A percentile compares a stretch with the other conserved stretches of the same genome.
Evolutionary conservation across 2,888 invertebrate species (phyloP).

Genomic region (Zygothrica quintamaculata): DNA sequence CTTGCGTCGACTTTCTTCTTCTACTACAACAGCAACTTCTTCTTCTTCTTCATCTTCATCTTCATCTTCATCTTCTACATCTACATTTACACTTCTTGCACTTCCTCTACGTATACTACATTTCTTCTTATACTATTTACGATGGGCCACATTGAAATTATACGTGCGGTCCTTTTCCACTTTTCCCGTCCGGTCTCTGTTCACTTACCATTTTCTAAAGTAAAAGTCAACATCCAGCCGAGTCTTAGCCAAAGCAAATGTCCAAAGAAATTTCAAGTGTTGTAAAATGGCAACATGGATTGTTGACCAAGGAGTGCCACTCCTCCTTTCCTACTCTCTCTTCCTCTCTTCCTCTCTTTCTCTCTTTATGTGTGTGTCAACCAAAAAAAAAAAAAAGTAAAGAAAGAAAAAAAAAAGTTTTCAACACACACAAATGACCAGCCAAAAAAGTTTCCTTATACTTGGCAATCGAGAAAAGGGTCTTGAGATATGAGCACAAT

Average conservation of each 20-base stretch:
- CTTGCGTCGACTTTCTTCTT: too few relatives aligned
- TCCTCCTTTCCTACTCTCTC: not conserved
- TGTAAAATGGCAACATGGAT: conserved; percentile 79
- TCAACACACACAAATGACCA: conserved; percentile 61
- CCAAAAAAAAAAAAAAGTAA: too few relatives aligned
- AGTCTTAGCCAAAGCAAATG: conserved; percentile 68
- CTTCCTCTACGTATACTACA: conserved; percentile 6
- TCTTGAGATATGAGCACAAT: conserved; percentile 77
- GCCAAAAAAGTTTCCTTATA: conserved; percentile 53
- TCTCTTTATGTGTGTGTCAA: not conserved
- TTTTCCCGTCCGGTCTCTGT: not conserved
- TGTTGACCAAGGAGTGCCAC: conserved; percentile 58
- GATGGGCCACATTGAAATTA: conserved; percentile 75
- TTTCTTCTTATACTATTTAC: conserved; percentile 66
- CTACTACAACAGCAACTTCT: too few relatives aligned
- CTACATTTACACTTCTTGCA: not conserved
- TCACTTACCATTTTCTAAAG: conserved; percentile 51
- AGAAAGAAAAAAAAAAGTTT: conserved; percentile 59
- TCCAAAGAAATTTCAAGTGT: conserved; percentile 76
- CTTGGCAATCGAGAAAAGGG: conserved; percentile 39
- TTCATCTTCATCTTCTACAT: not conserved
- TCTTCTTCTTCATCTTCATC: conserved; percentile 17
- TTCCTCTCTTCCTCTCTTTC: not conserved
- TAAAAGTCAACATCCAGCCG: conserved; percentile 72
- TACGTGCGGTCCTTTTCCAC: conserved; percentile 44